These are phyloP conservation scores for Calameuta idolon DNA, from an alignment of 2,888 invertebrate species.

Conservation along the genomic window DNA sequence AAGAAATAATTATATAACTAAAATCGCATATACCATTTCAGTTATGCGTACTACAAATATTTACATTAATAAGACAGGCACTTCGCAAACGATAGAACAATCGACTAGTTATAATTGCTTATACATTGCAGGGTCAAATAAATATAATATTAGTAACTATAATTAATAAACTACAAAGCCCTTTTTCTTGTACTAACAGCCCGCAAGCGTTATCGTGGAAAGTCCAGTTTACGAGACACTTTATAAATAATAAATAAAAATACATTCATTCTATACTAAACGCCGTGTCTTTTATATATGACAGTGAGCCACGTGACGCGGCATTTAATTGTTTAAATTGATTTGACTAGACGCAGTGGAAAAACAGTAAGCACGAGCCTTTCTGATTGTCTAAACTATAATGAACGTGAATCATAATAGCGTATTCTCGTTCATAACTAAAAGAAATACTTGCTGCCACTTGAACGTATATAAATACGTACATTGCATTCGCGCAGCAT, in stretches of 20 bases:
- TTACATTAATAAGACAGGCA: background rate
- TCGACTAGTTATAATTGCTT: background rate
- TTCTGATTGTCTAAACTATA: slow-evolving; percentile 44
- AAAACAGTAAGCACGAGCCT: slow-evolving; percentile 48
- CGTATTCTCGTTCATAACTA: background rate
- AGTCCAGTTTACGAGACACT: background rate
- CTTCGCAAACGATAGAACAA: background rate
- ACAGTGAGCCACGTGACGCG: background rate
- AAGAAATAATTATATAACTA: background rate
- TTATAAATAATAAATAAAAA: background rate
- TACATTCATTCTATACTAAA: background rate
- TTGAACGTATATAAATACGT: background rate
- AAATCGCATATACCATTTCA: background rate
- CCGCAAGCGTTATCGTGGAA: background rate
- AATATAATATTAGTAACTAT: background rate
- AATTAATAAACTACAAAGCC: background rate
- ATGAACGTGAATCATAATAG: slow-evolving; percentile 7
- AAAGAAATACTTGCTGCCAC: background rate
- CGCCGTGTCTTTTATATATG: background rate
- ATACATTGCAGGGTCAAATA: background rate
- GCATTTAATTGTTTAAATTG: background rate
- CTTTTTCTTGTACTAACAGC: background rate
- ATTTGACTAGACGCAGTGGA: slow-evolving; percentile 4
- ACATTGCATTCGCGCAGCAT: background rate
- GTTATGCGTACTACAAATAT: background rate